Evolutionary conservation across 2,797 vertebrate genomes (phyloP).

Genomic region (Triplophysa bombifrons): DNA sequence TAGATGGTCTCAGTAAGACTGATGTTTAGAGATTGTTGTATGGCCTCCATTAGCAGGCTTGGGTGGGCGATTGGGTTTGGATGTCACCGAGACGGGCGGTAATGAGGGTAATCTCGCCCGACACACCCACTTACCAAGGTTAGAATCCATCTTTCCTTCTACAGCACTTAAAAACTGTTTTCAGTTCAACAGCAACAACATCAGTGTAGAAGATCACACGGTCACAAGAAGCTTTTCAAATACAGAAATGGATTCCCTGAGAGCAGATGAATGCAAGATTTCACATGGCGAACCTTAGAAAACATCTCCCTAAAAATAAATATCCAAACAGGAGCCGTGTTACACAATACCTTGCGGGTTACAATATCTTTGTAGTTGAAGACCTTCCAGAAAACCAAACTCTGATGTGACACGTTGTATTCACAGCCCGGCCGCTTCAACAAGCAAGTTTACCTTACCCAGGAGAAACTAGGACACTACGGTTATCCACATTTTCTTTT

Average conservation of each 20-base stretch:
- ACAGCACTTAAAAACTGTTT: slow-evolving; percentile 1
- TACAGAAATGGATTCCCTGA: slow-evolving; percentile 20
- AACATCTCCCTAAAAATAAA: slow-evolving; percentile 6
- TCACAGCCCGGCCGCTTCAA: slow-evolving; percentile 1
- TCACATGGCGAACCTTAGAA: neutral
- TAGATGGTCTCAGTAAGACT: slow-evolving; percentile 8
- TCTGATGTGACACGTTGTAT: slow-evolving; percentile 32
- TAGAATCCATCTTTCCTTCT: slow-evolving; percentile 10
- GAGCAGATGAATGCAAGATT: slow-evolving; percentile 30
- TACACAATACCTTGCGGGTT: slow-evolving; percentile 41
- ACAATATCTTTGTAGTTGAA: neutral
- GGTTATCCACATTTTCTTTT: slow-evolving; percentile 36
- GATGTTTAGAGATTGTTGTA: slow-evolving; percentile 19
- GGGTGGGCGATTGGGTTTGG: slow-evolving; percentile 17
- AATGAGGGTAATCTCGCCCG: slow-evolving; percentile 39
- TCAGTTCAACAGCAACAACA: neutral
- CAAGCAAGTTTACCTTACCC: slow-evolving; percentile 29
- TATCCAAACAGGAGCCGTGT: slow-evolving; percentile 3
- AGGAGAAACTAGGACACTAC: slow-evolving; percentile 40
- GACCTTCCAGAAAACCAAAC: slow-evolving; percentile 29
- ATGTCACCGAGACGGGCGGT: slow-evolving; percentile 2
- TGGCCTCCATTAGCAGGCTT: slow-evolving; percentile 24
- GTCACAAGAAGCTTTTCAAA: slow-evolving; percentile 24
- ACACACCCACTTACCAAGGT: slow-evolving; percentile 7
- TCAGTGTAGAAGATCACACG: neutral